These are phyloP conservation scores for Colistium nudipinnis DNA, from an alignment of 2,113 vertebrate genomes.

Conservation along the genomic window DNA sequence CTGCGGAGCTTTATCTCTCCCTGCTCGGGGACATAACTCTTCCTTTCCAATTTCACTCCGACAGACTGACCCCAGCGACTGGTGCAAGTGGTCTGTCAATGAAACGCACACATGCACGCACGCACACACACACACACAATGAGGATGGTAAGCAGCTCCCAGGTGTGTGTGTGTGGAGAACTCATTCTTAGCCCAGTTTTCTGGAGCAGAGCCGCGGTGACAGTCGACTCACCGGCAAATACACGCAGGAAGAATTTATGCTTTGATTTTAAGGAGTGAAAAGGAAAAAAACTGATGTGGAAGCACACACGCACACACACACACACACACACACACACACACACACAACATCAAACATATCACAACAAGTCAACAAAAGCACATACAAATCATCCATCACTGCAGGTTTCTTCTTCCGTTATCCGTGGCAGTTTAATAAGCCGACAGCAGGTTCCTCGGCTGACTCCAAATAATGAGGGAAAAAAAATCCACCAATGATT, in stretches of 20 bases:
- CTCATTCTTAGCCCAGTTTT: background rate
- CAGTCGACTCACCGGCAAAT: background rate
- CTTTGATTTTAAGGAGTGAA: background rate
- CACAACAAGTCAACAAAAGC: slow-evolving; percentile 19
- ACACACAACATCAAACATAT: background rate
- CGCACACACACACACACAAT: slow-evolving; percentile 23
- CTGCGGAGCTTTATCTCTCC: slow-evolving; percentile 46
- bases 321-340: background rate
- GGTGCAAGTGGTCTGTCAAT: slow-evolving; percentile 51
- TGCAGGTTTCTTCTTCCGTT: background rate
- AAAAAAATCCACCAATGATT: slow-evolving; percentile 10
- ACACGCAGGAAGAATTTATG: background rate
- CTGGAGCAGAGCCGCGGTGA: background rate
- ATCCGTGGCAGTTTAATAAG: slow-evolving; percentile 29
- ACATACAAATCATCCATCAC: background rate
- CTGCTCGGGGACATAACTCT: slow-evolving; percentile 46
- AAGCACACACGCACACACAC: background rate
- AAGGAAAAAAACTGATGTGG: background rate
- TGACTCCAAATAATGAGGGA: slow-evolving; percentile 11
- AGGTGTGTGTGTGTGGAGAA: slow-evolving; percentile 20
- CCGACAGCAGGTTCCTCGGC: background rate
- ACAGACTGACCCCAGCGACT: slow-evolving; percentile 40
- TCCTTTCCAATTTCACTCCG: slow-evolving; percentile 44
- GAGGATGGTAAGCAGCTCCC: slow-evolving; percentile 42
- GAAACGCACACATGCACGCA: slow-evolving; percentile 29